Conservation (phyloP, 2,888 invertebrate genomes). For the Epirrita christyi region DNA sequence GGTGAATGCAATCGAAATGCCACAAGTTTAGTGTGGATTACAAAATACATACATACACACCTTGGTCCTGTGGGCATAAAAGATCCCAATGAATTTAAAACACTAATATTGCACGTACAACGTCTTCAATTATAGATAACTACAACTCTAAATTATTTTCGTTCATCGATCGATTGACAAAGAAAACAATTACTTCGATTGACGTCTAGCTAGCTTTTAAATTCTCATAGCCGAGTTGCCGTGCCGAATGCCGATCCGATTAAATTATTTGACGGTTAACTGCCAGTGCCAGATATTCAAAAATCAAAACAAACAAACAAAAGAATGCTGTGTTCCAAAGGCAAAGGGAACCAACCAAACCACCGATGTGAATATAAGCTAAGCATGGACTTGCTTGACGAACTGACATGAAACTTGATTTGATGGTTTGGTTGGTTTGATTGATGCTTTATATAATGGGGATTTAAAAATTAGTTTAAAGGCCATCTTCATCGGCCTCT, state of each 20-base stretch:
- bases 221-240: too few relatives aligned
- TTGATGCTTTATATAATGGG: too few relatives aligned
- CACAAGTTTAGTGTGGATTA: too few relatives aligned
- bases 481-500: too few relatives aligned
- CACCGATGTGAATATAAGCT: background rate
- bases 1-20: too few relatives aligned
- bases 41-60: background rate
- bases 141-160: background rate
- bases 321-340: slow-evolving; percentile 17
- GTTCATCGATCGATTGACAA: background rate
- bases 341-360: background rate
- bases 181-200: too few relatives aligned
- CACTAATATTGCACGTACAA: background rate
- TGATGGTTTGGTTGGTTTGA: background rate
- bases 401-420: background rate
- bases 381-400: slow-evolving; percentile 6
- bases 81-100: background rate
- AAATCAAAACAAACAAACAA: slow-evolving; percentile 25
- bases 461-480: too few relatives aligned
- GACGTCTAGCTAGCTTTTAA: too few relatives aligned
- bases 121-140: background rate
- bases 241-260: too few relatives aligned
- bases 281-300: slow-evolving; percentile 21
- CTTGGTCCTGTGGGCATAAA: background rate
- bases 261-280: slow-evolving; percentile 28